Evolutionary conservation across 2,888 invertebrate genomes (phyloP).

Genomic region (Dorcus parallelipipedus): DNA sequence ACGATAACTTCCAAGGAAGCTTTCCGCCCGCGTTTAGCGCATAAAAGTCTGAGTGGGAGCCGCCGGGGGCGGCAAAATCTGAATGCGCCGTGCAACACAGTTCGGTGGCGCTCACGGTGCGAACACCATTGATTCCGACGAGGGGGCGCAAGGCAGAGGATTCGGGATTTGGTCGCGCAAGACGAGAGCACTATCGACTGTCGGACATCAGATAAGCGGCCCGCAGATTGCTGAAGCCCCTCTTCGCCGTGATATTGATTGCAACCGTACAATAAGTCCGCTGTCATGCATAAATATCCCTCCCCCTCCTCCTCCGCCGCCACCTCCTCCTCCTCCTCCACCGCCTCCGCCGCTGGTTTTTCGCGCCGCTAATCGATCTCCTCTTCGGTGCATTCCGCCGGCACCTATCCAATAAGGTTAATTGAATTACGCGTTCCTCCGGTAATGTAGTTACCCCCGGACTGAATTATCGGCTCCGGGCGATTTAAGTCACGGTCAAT

Average conservation of each 20-base stretch:
- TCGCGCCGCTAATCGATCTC: slow-evolving; percentile 17
- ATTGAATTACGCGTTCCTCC: slow-evolving; percentile 14
- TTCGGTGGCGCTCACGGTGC: too few relatives aligned
- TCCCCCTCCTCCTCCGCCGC: background rate
- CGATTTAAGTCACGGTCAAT: slow-evolving; percentile 2
- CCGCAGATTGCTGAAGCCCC: slow-evolving; percentile 31
- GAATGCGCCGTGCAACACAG: too few relatives aligned
- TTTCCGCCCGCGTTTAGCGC: too few relatives aligned
- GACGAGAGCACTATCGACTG: slow-evolving; percentile 19
- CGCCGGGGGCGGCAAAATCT: too few relatives aligned
- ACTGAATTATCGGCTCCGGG: slow-evolving; percentile 1
- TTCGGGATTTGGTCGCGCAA: slow-evolving; percentile 19
- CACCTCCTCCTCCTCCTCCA: background rate
- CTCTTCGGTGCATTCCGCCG: slow-evolving; percentile 17
- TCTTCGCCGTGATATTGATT: slow-evolving; percentile 32
- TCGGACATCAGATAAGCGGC: slow-evolving; percentile 22
- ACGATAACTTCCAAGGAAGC: too few relatives aligned
- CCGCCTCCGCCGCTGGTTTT: slow-evolving; percentile 3
- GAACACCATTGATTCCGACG: too few relatives aligned
- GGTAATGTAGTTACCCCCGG: background rate
- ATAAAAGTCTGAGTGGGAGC: too few relatives aligned
- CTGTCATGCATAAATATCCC: slow-evolving; percentile 14
- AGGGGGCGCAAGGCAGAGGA: slow-evolving; percentile 6
- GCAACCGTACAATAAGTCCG: slow-evolving; percentile 23
- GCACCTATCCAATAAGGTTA: slow-evolving; percentile 18